Base-by-base conservation (phyloP, 2,113 vertebrate genomes). In the Mandrillus leucophaeus region DNA sequence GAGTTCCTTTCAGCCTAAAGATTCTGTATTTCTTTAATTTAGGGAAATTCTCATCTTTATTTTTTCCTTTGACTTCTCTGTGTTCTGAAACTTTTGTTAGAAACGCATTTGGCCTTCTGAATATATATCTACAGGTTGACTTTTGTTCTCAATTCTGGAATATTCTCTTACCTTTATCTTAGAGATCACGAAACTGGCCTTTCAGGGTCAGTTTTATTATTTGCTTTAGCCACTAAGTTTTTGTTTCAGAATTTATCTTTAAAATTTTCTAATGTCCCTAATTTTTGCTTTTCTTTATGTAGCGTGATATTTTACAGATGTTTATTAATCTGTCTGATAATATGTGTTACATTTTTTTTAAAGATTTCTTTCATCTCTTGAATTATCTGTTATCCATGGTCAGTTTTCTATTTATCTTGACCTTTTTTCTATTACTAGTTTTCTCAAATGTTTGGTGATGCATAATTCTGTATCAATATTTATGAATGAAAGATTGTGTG, bases 231-330 rank as follows among this genome's bases (percentile, higher is more conserved):
- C 35, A n/a, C 38, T 68, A 20, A 86, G 20, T 27, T 95, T 96
- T 50, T 96, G 66, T 61, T 92, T 96, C 40, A 91, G 32, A 93
- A 61, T 83, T 93, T 90, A 82, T 55, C 83, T 86, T 89, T 85
- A 70, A 38, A 88, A 50, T 93, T 76, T 72, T 61, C 52, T 88
- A 55, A 40, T 68, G 30, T 38, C n/a, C 16, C 75, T 61, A 12
- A 22, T 91, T 93, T 89, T 92, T 95, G 10, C 9, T 87, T 59
- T 92, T 38, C 32, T 52, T 90, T 92, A 5, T 92, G 3, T 73
- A 64, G 7, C 27, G 50, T 83, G 83, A 25, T 90, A 73, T 68
- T 91, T 96, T 93, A 59, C 13, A 48, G 38, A 27, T 57, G 32
- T 57, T 55, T 57, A 50, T 64, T 70, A 70, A 55, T 76, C 57